phyloP scores from a whole-genome alignment of 2,797 vertebrate species.

The Phataginus tetradactyla region DNA sequence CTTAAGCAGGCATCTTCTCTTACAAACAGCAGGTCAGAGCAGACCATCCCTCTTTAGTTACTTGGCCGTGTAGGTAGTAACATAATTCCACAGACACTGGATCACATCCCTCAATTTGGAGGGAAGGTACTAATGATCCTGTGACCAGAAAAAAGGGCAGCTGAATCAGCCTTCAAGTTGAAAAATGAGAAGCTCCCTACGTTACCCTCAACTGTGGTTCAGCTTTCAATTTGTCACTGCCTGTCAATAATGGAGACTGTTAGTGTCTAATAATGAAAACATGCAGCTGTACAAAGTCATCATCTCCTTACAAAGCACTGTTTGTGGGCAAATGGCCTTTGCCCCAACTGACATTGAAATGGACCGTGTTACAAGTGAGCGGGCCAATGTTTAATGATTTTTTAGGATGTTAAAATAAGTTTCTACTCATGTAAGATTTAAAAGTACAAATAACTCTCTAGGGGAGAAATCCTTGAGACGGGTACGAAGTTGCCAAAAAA shows the following conservation, averaged over 20 bases:
- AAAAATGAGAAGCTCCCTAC: slow-evolving; percentile 77
- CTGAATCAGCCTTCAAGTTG: slow-evolving; percentile 73
- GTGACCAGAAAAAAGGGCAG: slow-evolving; percentile 81
- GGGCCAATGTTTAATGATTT: slow-evolving; percentile 32
- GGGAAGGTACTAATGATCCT: slow-evolving; percentile 76
- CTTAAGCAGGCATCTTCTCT: slow-evolving; percentile 78
- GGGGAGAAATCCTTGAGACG: slow-evolving; percentile 54
- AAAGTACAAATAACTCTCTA: slow-evolving; percentile 66
- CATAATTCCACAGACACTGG: slow-evolving; percentile 71
- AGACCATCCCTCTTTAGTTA: slow-evolving; percentile 72
- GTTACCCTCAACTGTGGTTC: slow-evolving; percentile 11
- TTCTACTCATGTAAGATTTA: slow-evolving; percentile 61
- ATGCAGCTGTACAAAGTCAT: neutral
- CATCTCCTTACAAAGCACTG: neutral
- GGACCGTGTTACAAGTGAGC: neutral
- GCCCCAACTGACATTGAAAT: neutral
- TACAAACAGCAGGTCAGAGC: slow-evolving; percentile 73
- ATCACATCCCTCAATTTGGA: slow-evolving; percentile 70
- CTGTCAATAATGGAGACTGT: slow-evolving; percentile 20
- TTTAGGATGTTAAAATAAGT: slow-evolving; percentile 54
- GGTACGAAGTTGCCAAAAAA: slow-evolving; percentile 77
- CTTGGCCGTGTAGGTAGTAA: slow-evolving; percentile 66
- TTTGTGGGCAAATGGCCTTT: neutral
- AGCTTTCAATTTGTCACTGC: slow-evolving; percentile 27
- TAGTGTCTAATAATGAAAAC: slow-evolving; percentile 36